Base-by-base conservation (phyloP, 2,113 vertebrate species). In the Xiphorhynchus elegans region DNA sequence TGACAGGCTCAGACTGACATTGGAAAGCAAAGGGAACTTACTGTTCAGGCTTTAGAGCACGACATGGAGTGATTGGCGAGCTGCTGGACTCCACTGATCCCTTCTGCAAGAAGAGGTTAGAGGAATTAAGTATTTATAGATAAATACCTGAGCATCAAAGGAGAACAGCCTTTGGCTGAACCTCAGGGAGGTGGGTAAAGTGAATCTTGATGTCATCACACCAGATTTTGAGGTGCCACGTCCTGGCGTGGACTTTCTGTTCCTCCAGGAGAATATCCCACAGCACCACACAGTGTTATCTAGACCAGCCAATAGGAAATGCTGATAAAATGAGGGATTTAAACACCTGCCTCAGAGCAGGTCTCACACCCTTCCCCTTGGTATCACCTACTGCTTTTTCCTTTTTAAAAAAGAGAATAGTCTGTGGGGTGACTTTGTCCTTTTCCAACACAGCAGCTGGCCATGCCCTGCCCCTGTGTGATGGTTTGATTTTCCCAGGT, bases 171-270 rank as follows among this genome's bases (percentile, higher is more conserved):
- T 68, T 15, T 59, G 58, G 25, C 63, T 84, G 63, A 68, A 29
- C 21, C 25, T 46, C 60, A 17, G 1, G 18, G 46, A 31, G 66
- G 33, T 35, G 79, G 31, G 14, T 50, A 29, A 1, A 3, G 67
- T 13, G 47, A 63, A 8, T 49, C 40, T 37, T 5, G 7, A 4
- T 76, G 62, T 17, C 62, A 44, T 42, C 37, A 7, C 20, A 1
- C 8, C 0, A 1, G 1, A 7, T 70, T 33, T 35, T 33, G 42
- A 70, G 75, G 56, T 58, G 46, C 8, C 47, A 12, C 7, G 25
- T 63, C 39, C 33, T 7, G 44, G 13, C 4, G 0, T 5, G 25
- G 21, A 3, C 6, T 13, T 4, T 1, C 7, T 1, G 1, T 3
- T 19, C 21, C 53, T 46, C 31, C 42, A 5, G 39, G 17, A 28